Evolutionary conservation across 2,888 invertebrate species (phyloP).

Genomic region (Lumbricus terrestris): DNA sequence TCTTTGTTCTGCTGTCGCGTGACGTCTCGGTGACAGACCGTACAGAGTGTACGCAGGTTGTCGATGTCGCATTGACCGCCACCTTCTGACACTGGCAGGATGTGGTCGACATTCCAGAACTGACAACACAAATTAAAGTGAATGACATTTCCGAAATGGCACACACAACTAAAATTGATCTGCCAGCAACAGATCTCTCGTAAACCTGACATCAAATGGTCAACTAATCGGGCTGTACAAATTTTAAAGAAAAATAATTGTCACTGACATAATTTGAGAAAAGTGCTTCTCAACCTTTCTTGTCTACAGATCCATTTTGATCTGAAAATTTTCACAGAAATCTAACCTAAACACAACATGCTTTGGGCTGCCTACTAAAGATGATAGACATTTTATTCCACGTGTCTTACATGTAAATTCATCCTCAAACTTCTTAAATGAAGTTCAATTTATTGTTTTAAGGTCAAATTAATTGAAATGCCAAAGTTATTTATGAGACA

Average conservation of each 20-base stretch:
- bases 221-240: background rate
- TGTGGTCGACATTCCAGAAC: slow-evolving; percentile 58
- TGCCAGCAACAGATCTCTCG: too few species aligned
- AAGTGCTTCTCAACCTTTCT: too few species aligned
- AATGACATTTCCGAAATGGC: background rate
- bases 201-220: background rate
- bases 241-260: too few species aligned
- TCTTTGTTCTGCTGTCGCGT: slow-evolving; percentile 49
- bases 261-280: too few species aligned
- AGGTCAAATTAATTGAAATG: background rate
- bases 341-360: too few species aligned
- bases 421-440: too few species aligned
- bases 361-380: too few species aligned
- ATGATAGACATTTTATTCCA: background rate
- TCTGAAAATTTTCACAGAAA: too few species aligned
- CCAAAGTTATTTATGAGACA: background rate
- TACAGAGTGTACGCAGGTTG: slow-evolving; percentile 54
- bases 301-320: too few species aligned
- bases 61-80: slow-evolving; percentile 56
- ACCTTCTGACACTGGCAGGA: slow-evolving; percentile 51
- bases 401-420: background rate
- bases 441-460: background rate
- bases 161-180: too few species aligned
- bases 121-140: slow-evolving; percentile 35
- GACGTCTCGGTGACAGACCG: slow-evolving; percentile 50